Percentiles rank a stretch among this genome's conserved stretches.
These are phyloP conservation scores for Aleadryas rufinucha DNA, from an alignment of 2,113 vertebrate genomes.

Conservation along the genomic window DNA sequence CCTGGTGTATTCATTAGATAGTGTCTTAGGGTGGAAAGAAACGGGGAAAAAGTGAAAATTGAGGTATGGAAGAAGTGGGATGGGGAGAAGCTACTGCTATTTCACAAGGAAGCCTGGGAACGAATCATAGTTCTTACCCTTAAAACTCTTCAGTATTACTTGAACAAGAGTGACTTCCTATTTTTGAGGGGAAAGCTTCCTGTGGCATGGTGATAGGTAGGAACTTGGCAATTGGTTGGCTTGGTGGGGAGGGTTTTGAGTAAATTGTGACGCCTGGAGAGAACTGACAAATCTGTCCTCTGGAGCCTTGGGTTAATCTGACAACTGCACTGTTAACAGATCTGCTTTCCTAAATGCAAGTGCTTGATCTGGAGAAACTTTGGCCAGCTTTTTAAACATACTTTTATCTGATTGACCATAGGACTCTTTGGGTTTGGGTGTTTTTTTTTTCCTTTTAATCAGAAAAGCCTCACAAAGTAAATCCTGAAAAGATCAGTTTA, in stretches of 20 bases:
- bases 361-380: neutral
- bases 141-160: neutral
- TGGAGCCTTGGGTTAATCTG: neutral
- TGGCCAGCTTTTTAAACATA: neutral
- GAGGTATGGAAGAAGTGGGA: neutral
- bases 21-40: neutral
- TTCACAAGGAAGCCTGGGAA: neutral
- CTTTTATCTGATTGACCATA: neutral
- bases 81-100: neutral
- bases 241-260: neutral
- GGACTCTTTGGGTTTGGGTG: neutral
- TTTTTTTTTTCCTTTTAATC: neutral
- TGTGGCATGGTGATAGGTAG: neutral
- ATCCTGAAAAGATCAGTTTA: neutral
- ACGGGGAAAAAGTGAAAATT: neutral
- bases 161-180: neutral
- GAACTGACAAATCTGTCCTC: neutral
- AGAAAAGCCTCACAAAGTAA: neutral
- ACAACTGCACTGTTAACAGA: neutral
- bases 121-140: neutral
- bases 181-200: neutral
- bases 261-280: neutral
- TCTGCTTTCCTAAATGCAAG: neutral
- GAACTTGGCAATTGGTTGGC: neutral
- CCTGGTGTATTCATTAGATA: neutral